A percentile compares a stretch with the other conserved stretches of the same genome.
Evolutionary conservation across 2,797 vertebrate genomes (phyloP).

Genomic region (Taeniopygia guttata): DNA sequence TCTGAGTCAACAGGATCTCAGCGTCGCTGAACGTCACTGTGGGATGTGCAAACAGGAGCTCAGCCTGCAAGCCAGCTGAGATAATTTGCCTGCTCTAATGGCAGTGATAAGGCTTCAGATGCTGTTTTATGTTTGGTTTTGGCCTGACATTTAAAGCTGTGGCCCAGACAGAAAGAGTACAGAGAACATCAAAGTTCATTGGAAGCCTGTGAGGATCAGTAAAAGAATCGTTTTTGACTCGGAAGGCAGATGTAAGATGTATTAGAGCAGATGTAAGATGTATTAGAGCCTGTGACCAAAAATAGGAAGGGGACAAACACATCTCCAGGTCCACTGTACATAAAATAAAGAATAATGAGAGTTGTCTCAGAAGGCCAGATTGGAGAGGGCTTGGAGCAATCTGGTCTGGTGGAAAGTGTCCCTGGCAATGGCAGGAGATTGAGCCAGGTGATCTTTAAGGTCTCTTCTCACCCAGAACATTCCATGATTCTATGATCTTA

Average conservation of each 20-base stretch:
- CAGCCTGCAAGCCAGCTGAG: slow-evolving; percentile 17
- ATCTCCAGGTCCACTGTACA: neutral
- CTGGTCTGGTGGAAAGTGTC: neutral
- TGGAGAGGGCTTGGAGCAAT: neutral
- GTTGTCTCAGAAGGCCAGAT: neutral
- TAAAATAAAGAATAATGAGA: neutral
- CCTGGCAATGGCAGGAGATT: neutral
- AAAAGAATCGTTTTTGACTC: neutral
- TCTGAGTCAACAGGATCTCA: neutral
- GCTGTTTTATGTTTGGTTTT: neutral
- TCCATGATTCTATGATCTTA: neutral
- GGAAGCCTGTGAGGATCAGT: neutral
- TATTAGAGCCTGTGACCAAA: neutral
- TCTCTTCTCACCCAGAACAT: neutral
- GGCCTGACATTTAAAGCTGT: neutral
- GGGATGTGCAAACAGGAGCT: slow-evolving; percentile 30
- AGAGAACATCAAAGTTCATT: neutral
- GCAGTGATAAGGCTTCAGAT: slow-evolving; percentile 25
- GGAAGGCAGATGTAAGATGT: neutral
- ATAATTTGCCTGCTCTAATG: neutral
- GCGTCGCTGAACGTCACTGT: neutral
- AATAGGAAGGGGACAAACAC: neutral
- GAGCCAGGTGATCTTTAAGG: neutral
- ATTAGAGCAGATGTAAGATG: neutral
- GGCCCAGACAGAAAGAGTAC: neutral